A percentile compares a stretch with the other conserved stretches of the same genome.
Evolutionary conservation across 2,888 invertebrate species (phyloP).

Genomic region (Acanthopleura granulata): DNA sequence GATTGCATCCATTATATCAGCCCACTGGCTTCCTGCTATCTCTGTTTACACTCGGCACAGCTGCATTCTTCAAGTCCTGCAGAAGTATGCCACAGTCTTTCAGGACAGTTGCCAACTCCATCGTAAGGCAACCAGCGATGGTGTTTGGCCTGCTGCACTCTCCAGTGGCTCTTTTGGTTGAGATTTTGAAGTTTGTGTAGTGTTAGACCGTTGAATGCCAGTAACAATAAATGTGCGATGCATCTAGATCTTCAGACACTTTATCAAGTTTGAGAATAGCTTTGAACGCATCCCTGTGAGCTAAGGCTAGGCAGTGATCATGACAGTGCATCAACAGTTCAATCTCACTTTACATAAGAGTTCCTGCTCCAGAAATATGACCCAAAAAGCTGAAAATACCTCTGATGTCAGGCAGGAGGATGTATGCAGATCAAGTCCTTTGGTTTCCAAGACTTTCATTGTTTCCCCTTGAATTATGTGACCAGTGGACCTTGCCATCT

Average conservation of each 20-base stretch:
- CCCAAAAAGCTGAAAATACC: neutral
- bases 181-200: conserved; percentile 29
- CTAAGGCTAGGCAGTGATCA: conserved; percentile 11
- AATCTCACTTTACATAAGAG: too few species aligned
- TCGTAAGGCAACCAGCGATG: conserved; percentile 36
- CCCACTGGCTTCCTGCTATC: conserved; percentile 30
- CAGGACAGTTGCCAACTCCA: conserved; percentile 27
- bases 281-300: neutral
- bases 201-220: conserved; percentile 24
- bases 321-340: conserved; percentile 13
- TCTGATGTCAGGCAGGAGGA: neutral
- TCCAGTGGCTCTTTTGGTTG: conserved; percentile 27
- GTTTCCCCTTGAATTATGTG: neutral
- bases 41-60: neutral
- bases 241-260: conserved; percentile 20
- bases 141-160: conserved; percentile 35
- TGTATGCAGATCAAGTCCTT: neutral
- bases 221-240: conserved; percentile 29
- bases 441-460: neutral
- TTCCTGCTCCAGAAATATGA: too few species aligned
- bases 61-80: conserved; percentile 29
- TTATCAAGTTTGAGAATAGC: neutral
- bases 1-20: conserved; percentile 30
- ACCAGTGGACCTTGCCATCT: neutral
- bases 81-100: conserved; percentile 24